phyloP scores from a whole-genome alignment of 2,797 vertebrate genomes.

The Fringilla coelebs region DNA sequence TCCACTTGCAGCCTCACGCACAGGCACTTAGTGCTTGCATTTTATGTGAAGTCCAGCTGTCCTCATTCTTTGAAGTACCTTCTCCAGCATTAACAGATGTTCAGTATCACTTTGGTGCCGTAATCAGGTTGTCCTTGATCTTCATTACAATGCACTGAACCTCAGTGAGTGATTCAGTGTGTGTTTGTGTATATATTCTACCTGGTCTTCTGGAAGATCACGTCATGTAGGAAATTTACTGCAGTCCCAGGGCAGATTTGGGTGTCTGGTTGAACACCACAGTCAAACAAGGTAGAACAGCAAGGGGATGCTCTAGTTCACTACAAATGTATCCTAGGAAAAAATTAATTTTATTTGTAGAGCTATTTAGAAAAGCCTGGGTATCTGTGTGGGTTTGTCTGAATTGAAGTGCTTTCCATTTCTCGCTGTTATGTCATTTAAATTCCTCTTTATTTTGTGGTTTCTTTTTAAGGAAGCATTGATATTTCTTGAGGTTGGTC shows the following conservation, averaged over 20 bases:
- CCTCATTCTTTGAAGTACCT: slow-evolving; percentile 52
- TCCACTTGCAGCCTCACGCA: not conserved
- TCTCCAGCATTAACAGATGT: slow-evolving; percentile 62
- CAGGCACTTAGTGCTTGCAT: not conserved
- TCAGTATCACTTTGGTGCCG: slow-evolving; percentile 33
- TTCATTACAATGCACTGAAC: slow-evolving; percentile 2
- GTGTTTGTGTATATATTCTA: not conserved
- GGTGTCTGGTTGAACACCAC: rapidly evolving
- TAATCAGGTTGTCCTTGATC: slow-evolving; percentile 64
- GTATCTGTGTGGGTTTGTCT: not conserved
- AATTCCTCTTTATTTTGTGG: not conserved
- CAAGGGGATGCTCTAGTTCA: not conserved
- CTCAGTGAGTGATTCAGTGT: not conserved
- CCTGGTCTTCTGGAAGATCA: not conserved
- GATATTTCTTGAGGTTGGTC: not conserved
- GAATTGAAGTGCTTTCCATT: not conserved
- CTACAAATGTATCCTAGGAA: rapidly evolving
- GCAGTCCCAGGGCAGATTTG: not conserved
- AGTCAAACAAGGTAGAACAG: not conserved
- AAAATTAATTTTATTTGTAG: not conserved
- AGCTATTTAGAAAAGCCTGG: not conserved
- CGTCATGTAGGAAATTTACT: not conserved
- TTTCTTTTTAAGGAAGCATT: not conserved
- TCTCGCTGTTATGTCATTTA: not conserved
- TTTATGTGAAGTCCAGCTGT: slow-evolving; percentile 62